phyloP scores from a whole-genome alignment of 2,797 vertebrate genomes.

The Enteromius radiatus region DNA sequence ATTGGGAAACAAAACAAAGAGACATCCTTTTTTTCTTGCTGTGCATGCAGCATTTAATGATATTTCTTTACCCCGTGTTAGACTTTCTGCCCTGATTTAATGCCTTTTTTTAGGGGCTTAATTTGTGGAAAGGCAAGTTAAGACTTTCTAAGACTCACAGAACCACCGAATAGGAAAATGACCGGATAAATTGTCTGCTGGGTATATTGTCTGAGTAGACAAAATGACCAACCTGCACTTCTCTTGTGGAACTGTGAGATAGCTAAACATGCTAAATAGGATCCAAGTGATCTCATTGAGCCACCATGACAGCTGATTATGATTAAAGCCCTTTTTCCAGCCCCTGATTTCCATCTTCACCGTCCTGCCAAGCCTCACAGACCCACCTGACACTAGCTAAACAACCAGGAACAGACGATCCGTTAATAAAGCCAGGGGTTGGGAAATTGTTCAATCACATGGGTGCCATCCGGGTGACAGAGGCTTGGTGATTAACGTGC shows the following conservation, averaged over 20 bases:
- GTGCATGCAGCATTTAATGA: not conserved
- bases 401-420: not conserved
- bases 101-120: not conserved
- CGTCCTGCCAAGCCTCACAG: not conserved
- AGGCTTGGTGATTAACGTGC: conserved; percentile 23
- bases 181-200: not conserved
- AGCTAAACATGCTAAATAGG: conserved; percentile 18
- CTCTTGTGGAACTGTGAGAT: not conserved
- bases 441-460: conserved; percentile 38
- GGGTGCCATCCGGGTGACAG: conserved; percentile 7
- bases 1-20: not conserved
- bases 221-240: conserved; percentile 1
- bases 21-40: not conserved
- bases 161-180: not conserved
- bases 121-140: not conserved
- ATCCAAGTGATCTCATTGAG: not conserved
- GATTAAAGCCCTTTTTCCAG: conserved; percentile 8
- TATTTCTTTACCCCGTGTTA: not conserved
- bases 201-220: not conserved
- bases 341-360: not conserved
- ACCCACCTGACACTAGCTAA: conserved; percentile 3
- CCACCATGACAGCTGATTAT: not conserved
- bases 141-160: not conserved
- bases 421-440: conserved; percentile 17
- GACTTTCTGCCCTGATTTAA: not conserved